These are phyloP conservation scores for Neoarius graeffei DNA, from an alignment of 2,113 vertebrate species.

Conservation along the genomic window DNA sequence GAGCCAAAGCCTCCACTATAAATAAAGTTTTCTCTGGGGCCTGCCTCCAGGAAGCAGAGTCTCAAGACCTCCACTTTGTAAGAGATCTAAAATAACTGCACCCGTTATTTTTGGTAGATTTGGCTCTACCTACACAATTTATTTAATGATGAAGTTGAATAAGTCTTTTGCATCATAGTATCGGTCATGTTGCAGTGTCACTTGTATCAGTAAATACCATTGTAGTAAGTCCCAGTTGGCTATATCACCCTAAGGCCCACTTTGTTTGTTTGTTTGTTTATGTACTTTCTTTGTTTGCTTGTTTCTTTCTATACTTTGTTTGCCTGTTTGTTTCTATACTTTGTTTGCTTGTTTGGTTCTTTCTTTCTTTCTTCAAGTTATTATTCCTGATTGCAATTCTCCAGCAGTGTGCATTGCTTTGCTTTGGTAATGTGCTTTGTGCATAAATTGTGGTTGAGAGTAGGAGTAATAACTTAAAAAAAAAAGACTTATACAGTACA, in stretches of 20 bases:
- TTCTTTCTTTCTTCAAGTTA: not conserved
- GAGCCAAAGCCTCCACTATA: constrained; percentile 49
- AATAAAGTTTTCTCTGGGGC: constrained; percentile 54
- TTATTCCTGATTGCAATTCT: not conserved
- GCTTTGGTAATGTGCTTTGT: not conserved
- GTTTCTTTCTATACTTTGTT: no score
- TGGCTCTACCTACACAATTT: constrained; percentile 53
- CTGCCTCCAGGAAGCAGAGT: constrained; percentile 52
- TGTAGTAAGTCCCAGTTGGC: no score
- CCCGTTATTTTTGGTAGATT: constrained; percentile 14
- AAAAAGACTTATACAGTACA: not conserved
- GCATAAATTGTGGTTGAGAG: not conserved
- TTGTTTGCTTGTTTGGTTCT: not conserved
- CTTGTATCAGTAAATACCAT: not conserved
- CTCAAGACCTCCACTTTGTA: constrained; percentile 62
- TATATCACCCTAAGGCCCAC: not conserved
- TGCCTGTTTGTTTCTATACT: no score
- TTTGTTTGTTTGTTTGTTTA: no score
- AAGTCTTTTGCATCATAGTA: constrained; percentile 56
- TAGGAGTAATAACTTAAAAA: not conserved
- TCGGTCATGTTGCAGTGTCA: not conserved
- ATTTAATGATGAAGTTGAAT: constrained; percentile 68
- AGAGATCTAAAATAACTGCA: constrained; percentile 59
- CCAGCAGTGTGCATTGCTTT: not conserved
- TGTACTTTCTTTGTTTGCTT: no score